Conservation (phyloP, 2,113 vertebrate genomes). For the Amphiprion ocellaris region DNA sequence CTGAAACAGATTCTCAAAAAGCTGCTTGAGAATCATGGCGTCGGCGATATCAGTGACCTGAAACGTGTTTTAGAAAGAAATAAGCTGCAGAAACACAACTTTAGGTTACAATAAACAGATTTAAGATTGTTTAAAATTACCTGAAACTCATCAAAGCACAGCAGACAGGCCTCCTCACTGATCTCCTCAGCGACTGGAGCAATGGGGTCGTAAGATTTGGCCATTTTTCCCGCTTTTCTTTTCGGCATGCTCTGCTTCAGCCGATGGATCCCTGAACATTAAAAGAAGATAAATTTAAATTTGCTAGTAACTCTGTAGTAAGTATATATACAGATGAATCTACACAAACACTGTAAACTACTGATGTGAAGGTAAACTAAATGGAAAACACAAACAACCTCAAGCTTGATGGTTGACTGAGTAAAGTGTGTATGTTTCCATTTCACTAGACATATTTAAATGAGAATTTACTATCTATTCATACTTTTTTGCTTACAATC, state of each 20-base stretch:
- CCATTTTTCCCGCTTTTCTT: conserved; percentile 93
- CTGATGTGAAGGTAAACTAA: no score
- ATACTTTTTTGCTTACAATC: no score
- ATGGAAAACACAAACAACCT: no score
- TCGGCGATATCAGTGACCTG: conserved; percentile 99
- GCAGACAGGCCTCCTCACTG: conserved; percentile 91
- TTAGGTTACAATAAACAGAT: neutral
- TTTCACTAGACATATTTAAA: no score
- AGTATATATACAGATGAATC: neutral
- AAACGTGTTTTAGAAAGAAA: conserved; percentile 20
- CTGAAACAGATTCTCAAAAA: conserved; percentile 98
- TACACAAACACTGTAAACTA: no score
- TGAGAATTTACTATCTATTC: no score
- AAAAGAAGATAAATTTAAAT: neutral
- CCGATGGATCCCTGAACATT: conserved; percentile 91
- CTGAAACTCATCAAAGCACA: conserved; percentile 99
- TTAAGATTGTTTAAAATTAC: conserved; percentile 75
- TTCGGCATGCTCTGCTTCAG: conserved; percentile 95
- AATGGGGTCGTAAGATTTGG: conserved; percentile 95
- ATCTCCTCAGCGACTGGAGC: conserved; percentile 97
- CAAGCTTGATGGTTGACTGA: no score
- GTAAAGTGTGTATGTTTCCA: no score
- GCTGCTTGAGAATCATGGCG: conserved; percentile 99
- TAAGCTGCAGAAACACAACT: neutral
- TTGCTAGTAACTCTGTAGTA: neutral